Base-by-base conservation (phyloP, 2,797 vertebrate species). In the Falco cherrug region DNA sequence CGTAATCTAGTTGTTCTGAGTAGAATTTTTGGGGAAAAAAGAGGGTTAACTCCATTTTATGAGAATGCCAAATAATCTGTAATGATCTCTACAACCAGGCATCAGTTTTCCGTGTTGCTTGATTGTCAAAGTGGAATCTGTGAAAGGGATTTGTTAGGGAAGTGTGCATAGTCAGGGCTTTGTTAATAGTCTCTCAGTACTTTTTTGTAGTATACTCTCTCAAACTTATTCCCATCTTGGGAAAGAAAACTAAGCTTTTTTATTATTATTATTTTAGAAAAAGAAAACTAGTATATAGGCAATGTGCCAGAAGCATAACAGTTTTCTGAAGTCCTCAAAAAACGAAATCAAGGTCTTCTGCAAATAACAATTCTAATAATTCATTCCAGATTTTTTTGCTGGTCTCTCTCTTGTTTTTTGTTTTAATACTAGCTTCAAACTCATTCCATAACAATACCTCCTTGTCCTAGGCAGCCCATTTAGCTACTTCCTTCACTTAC, bases 321-420 rank as follows among this genome's bases (percentile, higher is more conserved):
- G 63, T 87, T 89, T 92, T 68, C 71, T 82, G 45, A 95, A 87
- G 61, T 65, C 41, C 51, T 92, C 54, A 61, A 68, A 92, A 90
- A 48, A 84, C n/a, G 83, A 90, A 93, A 87, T 73, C 59, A 54
- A 89, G 84, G 67, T 78, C 20, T 92, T 93, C 59, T 1, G 7
- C 84, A 93, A 67, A 80, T 76, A 83, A 4, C 65, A 14, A 76
- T 85, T 89, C 35, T 43, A 67, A 76, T 31, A 45, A 82, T 91
- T 53, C 14, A 63, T 80, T 77, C 39, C 67, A 29, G 43, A 37
- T 24, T 59, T 45, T 68, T 84, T 60, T 41, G 7, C 51, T 4
- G 8, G 19, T 12, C 31, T 29, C 14, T 53, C 5, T n/a, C 74
- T 11, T 67, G 24, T 11, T 13, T 54, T 37, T 79, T 16, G 51